These are phyloP conservation scores for Torymus texanus DNA, from an alignment of 2,888 invertebrate species.

Conservation along the genomic window DNA sequence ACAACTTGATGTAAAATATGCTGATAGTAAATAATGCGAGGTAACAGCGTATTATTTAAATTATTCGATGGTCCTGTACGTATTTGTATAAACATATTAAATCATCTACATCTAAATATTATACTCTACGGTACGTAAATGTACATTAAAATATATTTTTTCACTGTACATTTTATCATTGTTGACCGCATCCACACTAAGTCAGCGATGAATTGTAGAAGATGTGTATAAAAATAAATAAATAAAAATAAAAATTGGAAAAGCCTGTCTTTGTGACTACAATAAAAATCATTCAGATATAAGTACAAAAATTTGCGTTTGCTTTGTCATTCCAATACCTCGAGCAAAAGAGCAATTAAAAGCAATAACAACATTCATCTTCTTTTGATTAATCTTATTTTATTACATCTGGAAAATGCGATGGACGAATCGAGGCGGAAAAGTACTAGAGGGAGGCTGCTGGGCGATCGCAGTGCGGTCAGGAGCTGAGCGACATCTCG, in stretches of 20 bases:
- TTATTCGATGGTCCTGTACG: slow-evolving; percentile 44
- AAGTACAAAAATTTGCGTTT: neutral
- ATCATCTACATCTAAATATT: slow-evolving; percentile 40
- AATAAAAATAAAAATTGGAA: neutral
- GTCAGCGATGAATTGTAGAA: slow-evolving; percentile 11
- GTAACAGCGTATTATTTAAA: slow-evolving; percentile 36
- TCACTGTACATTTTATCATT: slow-evolving; percentile 64
- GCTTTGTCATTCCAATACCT: neutral
- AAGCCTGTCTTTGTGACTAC: slow-evolving; percentile 33
- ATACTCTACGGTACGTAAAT: slow-evolving; percentile 55
- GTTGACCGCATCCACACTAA: slow-evolving; percentile 51
- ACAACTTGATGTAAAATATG: slow-evolving; percentile 49
- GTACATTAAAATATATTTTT: slow-evolving; percentile 65
- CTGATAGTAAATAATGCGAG: slow-evolving; percentile 34
- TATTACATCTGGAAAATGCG: too few relatives aligned
- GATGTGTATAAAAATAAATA: too few relatives aligned
- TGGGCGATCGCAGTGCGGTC: too few relatives aligned
- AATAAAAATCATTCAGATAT: slow-evolving; percentile 38
- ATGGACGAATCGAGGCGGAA: too few relatives aligned
- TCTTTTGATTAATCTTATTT: neutral
- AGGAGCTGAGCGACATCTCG: neutral
- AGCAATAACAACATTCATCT: slow-evolving; percentile 20
- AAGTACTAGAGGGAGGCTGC: neutral
- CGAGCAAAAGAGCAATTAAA: too few relatives aligned
- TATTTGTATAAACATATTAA: slow-evolving; percentile 54